Conservation (phyloP, 64 coral and sea anemone species). For the Pocillopora verrucosa region DNA sequence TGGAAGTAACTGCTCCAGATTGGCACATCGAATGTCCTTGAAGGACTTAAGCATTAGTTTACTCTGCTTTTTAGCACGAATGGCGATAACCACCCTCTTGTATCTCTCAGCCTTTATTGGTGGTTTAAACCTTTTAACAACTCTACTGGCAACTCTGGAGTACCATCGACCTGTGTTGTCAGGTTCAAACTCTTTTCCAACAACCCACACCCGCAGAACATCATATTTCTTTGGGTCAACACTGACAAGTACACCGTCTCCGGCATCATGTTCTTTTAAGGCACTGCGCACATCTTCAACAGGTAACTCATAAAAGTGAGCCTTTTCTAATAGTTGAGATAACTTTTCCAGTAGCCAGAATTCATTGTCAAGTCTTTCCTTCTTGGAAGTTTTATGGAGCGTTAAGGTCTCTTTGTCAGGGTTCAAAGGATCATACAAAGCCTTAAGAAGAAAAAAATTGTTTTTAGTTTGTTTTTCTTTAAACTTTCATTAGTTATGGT, state of each 20-base stretch:
- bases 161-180: slow-evolving; percentile 48
- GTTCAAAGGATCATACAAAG: slow-evolving; percentile 85
- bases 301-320: slow-evolving; percentile 89
- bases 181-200: slow-evolving; percentile 81
- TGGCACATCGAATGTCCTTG: slow-evolving; percentile 85
- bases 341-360: slow-evolving; percentile 65
- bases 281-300: slow-evolving; percentile 48
- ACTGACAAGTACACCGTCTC: slow-evolving; percentile 84
- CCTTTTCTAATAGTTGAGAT: slow-evolving; percentile 66
- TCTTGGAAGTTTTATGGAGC: slow-evolving; percentile 48
- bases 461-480: not conserved
- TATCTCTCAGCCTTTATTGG: slow-evolving; percentile 59
- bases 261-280: slow-evolving; percentile 78
- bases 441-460: slow-evolving; percentile 13
- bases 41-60: slow-evolving; percentile 84
- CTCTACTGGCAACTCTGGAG: slow-evolving; percentile 17
- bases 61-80: slow-evolving; percentile 74
- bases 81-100: slow-evolving; percentile 83
- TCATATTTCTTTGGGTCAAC: slow-evolving; percentile 83
- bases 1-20: slow-evolving; percentile 86
- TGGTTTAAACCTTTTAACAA: slow-evolving; percentile 12
- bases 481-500: no score
- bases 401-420: slow-evolving; percentile 89
- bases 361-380: slow-evolving; percentile 68
- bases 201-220: slow-evolving; percentile 77